A percentile compares a stretch with the other conserved stretches of the same genome.
Conservation (phyloP, 2,797 vertebrate genomes). For the Potorous gilbertii region DNA sequence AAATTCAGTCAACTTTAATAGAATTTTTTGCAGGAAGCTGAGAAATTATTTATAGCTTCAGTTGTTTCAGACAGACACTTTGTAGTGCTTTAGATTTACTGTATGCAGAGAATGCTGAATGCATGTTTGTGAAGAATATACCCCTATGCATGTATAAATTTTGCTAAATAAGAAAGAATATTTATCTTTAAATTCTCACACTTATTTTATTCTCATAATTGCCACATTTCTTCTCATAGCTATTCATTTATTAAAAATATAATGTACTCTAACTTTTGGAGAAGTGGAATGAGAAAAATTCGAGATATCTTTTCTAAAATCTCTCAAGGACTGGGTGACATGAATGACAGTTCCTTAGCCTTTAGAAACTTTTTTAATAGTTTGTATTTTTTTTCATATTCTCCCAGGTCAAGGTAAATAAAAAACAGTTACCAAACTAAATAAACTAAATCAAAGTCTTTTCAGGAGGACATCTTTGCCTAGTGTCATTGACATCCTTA, state of each 20-base stretch:
- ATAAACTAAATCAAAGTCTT: slow-evolving; percentile 9
- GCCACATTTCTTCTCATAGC: not conserved
- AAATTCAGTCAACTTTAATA: slow-evolving; percentile 5
- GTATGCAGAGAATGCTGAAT: not conserved
- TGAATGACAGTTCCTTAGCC: slow-evolving; percentile 72
- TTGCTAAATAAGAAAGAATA: not conserved
- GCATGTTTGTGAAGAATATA: not conserved
- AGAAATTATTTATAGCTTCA: slow-evolving; percentile 9
- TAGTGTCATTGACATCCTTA: not conserved
- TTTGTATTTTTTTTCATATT: slow-evolving; percentile 52
- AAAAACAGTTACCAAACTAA: not conserved
- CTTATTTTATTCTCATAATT: not conserved
- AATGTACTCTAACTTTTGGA: not conserved
- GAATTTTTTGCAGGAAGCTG: slow-evolving; percentile 4
- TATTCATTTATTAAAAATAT: slow-evolving; percentile 15
- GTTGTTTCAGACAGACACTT: not conserved
- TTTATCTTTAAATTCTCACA: slow-evolving; percentile 4
- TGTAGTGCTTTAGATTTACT: slow-evolving; percentile 19
- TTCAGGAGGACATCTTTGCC: not conserved
- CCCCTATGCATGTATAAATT: not conserved
- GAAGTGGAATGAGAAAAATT: slow-evolving; percentile 48
- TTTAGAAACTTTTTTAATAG: slow-evolving; percentile 62
- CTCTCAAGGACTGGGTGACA: slow-evolving; percentile 45
- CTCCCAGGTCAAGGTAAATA: not conserved
- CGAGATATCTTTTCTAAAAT: slow-evolving; percentile 21